A percentile compares a stretch with the other conserved stretches of the same genome.
Conservation (phyloP, 2,113 vertebrate genomes). For the Agapornis roseicollis region DNA sequence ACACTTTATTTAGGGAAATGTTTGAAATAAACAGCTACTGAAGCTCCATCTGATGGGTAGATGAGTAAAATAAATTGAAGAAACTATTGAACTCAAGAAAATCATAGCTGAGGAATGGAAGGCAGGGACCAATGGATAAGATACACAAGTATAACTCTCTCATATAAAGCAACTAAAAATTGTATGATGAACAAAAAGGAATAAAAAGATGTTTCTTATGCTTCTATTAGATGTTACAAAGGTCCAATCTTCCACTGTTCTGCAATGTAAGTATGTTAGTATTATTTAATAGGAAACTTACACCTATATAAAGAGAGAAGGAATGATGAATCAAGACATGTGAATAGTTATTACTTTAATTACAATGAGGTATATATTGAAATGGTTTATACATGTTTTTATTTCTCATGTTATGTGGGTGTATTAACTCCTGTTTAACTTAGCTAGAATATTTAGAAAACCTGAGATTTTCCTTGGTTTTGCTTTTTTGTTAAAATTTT, state of each 20-base stretch:
- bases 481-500: neutral
- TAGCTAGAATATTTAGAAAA: neutral
- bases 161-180: neutral
- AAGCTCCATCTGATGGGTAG: neutral
- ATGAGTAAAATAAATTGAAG: neutral
- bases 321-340: neutral
- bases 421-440: neutral
- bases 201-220: neutral
- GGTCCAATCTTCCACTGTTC: neutral
- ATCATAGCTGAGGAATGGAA: neutral
- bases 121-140: neutral
- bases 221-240: neutral
- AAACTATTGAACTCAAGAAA: neutral
- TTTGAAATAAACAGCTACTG: neutral
- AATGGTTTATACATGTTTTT: neutral
- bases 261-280: neutral
- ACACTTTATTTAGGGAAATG: neutral
- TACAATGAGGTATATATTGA: neutral
- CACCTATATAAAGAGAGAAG: neutral
- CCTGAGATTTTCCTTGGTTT: neutral
- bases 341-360: neutral
- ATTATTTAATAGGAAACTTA: neutral
- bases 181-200: neutral
- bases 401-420: neutral
- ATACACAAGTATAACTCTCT: neutral